Conservation (phyloP, 2,888 invertebrate species). For the Seira ritae region DNA sequence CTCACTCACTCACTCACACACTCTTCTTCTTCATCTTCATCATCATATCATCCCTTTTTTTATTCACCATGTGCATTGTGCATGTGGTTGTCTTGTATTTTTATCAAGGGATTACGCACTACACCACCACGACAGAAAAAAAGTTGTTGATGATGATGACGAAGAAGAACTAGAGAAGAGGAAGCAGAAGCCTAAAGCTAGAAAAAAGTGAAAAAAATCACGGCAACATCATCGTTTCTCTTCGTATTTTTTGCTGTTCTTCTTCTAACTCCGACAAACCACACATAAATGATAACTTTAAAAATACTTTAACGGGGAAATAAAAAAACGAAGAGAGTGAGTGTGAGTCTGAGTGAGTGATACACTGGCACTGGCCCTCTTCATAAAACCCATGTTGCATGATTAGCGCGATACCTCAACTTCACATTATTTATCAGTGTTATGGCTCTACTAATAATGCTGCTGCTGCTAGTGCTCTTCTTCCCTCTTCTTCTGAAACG, state of each 20-base stretch:
- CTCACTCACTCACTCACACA: not conserved
- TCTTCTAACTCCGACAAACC: constrained; percentile 1
- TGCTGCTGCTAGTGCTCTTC: not conserved
- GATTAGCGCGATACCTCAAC: constrained; percentile 1
- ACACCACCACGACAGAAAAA: constrained; percentile 1
- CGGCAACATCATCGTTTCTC: not conserved
- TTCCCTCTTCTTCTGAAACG: no score
- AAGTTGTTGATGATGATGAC: constrained; percentile 7
- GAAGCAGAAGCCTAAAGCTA: not conserved
- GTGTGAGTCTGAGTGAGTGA: constrained; percentile 4
- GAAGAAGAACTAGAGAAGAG: not conserved
- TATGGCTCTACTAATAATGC: not conserved
- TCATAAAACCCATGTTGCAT: not conserved
- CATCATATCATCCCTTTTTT: no score
- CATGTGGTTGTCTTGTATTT: constrained; percentile 44
- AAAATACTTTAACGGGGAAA: not conserved
- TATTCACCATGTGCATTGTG: constrained; percentile 39
- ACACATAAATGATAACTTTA: constrained; percentile 1
- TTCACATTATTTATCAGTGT: not conserved
- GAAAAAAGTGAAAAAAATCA: not conserved
- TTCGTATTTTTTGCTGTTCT: not conserved
- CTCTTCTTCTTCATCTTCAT: constrained; percentile 16
- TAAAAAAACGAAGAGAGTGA: not conserved
- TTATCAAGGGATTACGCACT: constrained; percentile 31
- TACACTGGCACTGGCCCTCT: constrained; percentile 2